Percentiles rank a stretch among this genome's conserved stretches.
Conservation (phyloP, 2,888 invertebrate genomes). For the Cenopis cana region DNA sequence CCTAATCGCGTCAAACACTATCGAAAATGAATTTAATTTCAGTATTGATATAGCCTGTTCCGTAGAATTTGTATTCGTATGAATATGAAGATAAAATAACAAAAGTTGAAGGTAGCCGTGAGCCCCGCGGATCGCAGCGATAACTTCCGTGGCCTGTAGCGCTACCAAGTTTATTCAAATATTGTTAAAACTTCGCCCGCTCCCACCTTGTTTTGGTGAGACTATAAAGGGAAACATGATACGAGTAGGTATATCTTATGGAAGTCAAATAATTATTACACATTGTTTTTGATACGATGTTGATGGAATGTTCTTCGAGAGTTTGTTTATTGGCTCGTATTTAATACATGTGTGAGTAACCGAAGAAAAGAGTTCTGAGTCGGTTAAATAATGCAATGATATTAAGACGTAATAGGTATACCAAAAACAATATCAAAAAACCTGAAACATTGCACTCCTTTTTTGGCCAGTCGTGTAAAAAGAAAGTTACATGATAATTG, state of each 20-base stretch:
- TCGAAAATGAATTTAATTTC: background rate
- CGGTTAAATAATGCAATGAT: too few species aligned
- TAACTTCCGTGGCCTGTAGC: conserved; percentile 54
- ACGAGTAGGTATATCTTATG: background rate
- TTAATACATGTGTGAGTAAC: background rate
- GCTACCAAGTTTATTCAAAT: conserved; percentile 58
- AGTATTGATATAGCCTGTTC: background rate
- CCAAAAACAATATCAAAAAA: too few species aligned
- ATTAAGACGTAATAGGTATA: too few species aligned
- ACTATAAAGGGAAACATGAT: conserved; percentile 51
- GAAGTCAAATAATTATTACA: conserved; percentile 16
- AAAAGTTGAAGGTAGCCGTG: conserved; percentile 22
- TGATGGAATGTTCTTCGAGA: background rate
- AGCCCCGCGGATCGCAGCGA: conserved; percentile 38
- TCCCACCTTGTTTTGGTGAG: conserved; percentile 52
- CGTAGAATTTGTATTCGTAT: background rate
- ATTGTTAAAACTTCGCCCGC: conserved; percentile 60
- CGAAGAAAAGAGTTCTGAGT: background rate
- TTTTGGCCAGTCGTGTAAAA: too few species aligned
- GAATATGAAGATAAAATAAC: conserved; percentile 21
- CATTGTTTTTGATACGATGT: conserved; percentile 21
- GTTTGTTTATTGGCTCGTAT: background rate
- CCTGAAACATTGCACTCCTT: too few species aligned
- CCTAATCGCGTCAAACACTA: background rate
- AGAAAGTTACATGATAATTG: too few species aligned